These are phyloP conservation scores for Napeogenes sylphis DNA, from an alignment of 2,888 invertebrate species.

Conservation along the genomic window DNA sequence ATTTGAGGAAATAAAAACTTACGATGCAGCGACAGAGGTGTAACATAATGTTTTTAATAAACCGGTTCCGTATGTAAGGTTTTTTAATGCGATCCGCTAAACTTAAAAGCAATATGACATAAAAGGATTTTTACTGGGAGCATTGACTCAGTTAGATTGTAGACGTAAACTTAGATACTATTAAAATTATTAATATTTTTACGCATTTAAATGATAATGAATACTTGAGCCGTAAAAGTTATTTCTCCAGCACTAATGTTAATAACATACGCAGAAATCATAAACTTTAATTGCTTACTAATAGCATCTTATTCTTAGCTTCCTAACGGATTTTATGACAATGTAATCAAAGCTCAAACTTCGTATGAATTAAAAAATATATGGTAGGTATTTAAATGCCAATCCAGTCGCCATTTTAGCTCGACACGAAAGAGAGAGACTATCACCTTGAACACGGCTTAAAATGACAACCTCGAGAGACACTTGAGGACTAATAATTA, in stretches of 20 bases:
- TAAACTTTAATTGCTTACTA: conserved; percentile 54
- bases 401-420: conserved; percentile 71
- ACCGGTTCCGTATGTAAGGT: conserved; percentile 23
- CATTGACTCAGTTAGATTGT: conserved; percentile 11
- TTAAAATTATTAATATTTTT: conserved; percentile 14
- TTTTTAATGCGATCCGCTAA: conserved; percentile 19
- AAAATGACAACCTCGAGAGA: conserved; percentile 76
- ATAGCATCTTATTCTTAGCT: conserved; percentile 53
- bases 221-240: conserved; percentile 48
- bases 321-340: conserved; percentile 68
- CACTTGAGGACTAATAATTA: conserved; percentile 60
- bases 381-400: conserved; percentile 78
- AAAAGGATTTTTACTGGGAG: conserved; percentile 22
- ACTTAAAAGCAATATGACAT: conserved; percentile 25
- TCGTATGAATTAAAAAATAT: conserved; percentile 73
- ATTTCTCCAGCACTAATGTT: conserved; percentile 43
- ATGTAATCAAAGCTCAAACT: conserved; percentile 69
- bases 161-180: conserved; percentile 7
- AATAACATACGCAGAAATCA: conserved; percentile 54
- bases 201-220: conserved; percentile 6
- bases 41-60: conserved; percentile 25
- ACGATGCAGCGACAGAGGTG: conserved; percentile 15
- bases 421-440: conserved; percentile 69
- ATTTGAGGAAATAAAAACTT: conserved; percentile 23
- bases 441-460: conserved; percentile 75